Evolutionary conservation across 2,113 vertebrate genomes (phyloP), one percentile per base, ranked within the genome.

Genomic region (Tonatia bakeri): DNA sequence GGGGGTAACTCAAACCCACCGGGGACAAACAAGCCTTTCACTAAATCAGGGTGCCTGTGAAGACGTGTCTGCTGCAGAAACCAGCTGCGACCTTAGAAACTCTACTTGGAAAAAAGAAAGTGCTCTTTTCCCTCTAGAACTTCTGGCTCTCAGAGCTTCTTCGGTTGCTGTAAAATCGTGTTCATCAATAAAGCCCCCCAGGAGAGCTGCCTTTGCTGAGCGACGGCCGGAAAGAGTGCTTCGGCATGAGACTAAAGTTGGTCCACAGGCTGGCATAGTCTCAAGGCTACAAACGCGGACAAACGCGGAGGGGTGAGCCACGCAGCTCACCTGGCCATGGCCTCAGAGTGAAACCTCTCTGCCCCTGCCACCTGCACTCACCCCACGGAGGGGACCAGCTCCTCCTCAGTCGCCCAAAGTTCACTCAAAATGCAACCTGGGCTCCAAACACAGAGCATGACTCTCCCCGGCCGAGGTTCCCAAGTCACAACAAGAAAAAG

Each of bases 111-210:
- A 11, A 40, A 43, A 73, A 88, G 33, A 72, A 79, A 93, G n/a
- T 45, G 14, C 65, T 38, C 28, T 64, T 84, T 76, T 50, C 22
- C 64, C 73, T 87, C 73, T 67, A 76, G 88, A 84, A 90, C 16
- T 79, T 85, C 75, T 0, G 1, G 86, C 82, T 93, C 93, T 81
- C 47, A 5, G 1, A 2, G 45, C 47, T 50, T 47, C 85, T 90
- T 95, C 56, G 67, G 95, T 81, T 52, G 59, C 94, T 59, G 16
- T 87, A 72, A 87, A 93, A 85, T 94, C 26, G 76, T n/a, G 81
- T 50, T 95, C 87, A 90, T 96, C 90, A 94, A 20, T 80, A 33
- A 84, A 90, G 56, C 79, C 75, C 87, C 47, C 10, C 3, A 52
- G 83, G 95, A 72, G 43, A 14, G 43, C 43, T 43, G 43, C 43